A percentile compares a stretch with the other conserved stretches of the same genome.
These are phyloP conservation scores for Philopotamus ludificatus DNA, from an alignment of 1,140 invertebrate genomes.

Conservation along the genomic window DNA sequence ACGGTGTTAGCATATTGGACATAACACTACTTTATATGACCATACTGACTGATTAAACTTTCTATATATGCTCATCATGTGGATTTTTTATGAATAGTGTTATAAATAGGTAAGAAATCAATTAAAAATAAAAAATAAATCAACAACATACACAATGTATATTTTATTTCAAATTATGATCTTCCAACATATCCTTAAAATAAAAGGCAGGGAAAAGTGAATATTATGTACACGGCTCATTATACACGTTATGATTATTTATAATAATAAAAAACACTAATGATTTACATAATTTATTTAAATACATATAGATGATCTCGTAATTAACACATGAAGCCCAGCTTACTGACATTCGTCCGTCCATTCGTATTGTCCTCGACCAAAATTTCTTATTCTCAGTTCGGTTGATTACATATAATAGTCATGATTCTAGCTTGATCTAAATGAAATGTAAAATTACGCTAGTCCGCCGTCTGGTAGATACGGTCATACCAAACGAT, in stretches of 20 bases:
- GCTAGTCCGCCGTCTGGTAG: constrained; percentile 13
- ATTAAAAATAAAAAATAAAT: constrained; percentile 29
- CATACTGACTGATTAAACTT: too few species aligned
- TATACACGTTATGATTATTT: constrained; percentile 31
- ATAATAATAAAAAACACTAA: constrained; percentile 35
- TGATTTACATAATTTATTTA: constrained; percentile 33
- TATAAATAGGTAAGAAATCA: neutral
- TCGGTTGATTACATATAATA: constrained; percentile 9
- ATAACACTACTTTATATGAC: too few species aligned
- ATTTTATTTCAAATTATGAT: constrained; percentile 42
- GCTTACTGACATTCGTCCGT: constrained; percentile 4
- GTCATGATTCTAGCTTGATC: constrained; percentile 21
- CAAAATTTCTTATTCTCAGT: neutral
- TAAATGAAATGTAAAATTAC: constrained; percentile 20
- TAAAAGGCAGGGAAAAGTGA: constrained; percentile 35
- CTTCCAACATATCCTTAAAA: constrained; percentile 41
- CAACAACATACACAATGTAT: constrained; percentile 43
- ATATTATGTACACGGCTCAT: constrained; percentile 37
- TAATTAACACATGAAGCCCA: constrained; percentile 32
- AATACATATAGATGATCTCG: constrained; percentile 27
- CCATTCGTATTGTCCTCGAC: neutral
- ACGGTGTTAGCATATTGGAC: too few species aligned
- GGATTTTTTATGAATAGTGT: neutral
- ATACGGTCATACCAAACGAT: neutral
- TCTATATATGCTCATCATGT: too few species aligned